These are phyloP conservation scores for Spheniscus humboldti DNA, from an alignment of 2,797 vertebrate species.

Conservation along the genomic window DNA sequence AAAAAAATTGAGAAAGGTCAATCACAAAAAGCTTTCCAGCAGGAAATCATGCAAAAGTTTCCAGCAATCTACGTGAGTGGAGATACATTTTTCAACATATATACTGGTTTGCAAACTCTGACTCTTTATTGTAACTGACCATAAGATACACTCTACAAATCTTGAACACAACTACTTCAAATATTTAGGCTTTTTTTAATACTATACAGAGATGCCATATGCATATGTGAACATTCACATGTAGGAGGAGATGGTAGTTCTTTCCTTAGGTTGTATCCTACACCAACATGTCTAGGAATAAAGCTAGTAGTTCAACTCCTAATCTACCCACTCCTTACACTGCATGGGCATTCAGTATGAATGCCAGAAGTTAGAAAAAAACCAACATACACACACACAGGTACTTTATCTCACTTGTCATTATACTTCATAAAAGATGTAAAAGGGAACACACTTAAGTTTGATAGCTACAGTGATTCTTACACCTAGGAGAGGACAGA, in stretches of 20 bases:
- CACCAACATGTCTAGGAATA: background rate
- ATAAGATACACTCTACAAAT: background rate
- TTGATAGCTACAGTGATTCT: background rate
- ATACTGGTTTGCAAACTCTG: background rate
- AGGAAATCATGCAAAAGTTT: background rate
- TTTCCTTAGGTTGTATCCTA: background rate
- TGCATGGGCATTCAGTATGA: background rate
- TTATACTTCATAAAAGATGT: background rate
- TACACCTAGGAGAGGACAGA: background rate
- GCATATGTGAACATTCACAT: background rate
- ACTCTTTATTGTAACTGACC: background rate
- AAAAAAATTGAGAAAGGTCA: background rate
- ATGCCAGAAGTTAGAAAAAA: background rate
- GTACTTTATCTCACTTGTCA: background rate
- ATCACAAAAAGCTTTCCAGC: background rate
- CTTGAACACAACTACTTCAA: background rate
- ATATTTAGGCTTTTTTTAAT: background rate
- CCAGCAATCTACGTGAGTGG: background rate
- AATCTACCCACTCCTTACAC: background rate
- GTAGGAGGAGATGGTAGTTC: background rate
- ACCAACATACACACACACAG: background rate
- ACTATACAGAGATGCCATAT: background rate
- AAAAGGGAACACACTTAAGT: background rate
- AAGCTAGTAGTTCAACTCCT: background rate
- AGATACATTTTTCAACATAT: background rate